Evolutionary conservation across 23 tunicate species (phyloP).

Genomic region (Ascidia mentula): DNA sequence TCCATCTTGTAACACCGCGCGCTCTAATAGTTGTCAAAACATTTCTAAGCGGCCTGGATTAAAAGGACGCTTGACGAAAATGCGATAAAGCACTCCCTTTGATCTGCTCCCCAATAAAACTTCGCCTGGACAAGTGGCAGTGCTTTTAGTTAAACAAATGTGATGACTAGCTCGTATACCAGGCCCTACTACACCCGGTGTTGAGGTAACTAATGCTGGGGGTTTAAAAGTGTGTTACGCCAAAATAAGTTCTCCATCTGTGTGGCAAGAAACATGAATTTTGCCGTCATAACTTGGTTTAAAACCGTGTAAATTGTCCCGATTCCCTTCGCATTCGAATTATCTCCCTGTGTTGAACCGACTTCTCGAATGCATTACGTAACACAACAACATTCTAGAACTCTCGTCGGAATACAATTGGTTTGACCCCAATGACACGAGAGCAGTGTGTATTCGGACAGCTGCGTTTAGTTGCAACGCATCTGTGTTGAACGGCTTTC

Average conservation of each 20-base stretch:
- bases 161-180: neutral
- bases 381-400: neutral
- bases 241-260: no score
- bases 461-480: neutral
- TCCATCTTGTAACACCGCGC: neutral
- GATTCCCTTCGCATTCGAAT: no score
- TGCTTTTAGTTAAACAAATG: neutral
- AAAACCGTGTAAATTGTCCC: no score
- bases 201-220: no score
- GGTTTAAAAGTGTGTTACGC: no score
- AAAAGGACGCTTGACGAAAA: constrained; percentile 1
- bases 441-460: neutral
- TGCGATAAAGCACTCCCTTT: neutral
- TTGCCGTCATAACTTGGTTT: no score
- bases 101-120: neutral
- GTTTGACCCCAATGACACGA: neutral
- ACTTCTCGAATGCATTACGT: neutral
- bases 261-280: no score
- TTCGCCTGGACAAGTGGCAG: neutral
- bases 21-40: constrained; percentile 10
- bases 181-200: no score
- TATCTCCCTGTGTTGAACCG: neutral
- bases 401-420: neutral
- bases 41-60: neutral
- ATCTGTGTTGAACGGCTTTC: no score